These are phyloP conservation scores for Scaptomyza montana DNA, from an alignment of 1,140 invertebrate species.

Conservation along the genomic window DNA sequence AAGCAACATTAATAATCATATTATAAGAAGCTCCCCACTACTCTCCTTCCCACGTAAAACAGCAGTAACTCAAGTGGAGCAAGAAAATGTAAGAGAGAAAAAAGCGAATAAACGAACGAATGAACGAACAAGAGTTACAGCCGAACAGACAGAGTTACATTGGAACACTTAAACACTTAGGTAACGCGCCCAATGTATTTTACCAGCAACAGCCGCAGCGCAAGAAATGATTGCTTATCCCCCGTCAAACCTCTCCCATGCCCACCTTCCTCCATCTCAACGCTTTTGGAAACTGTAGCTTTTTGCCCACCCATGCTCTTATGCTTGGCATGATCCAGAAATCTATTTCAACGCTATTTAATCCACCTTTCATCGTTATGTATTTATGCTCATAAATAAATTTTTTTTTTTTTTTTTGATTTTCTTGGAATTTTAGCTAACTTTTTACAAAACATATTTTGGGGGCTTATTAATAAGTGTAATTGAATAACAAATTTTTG, in stretches of 20 bases:
- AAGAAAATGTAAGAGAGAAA: constrained; percentile 1
- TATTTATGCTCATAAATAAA: constrained; percentile 12
- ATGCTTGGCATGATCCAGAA: constrained; percentile 60
- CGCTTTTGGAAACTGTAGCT: neutral
- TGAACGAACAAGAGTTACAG: constrained; percentile 3
- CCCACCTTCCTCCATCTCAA: neutral
- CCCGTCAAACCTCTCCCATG: no score
- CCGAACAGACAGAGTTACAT: constrained; percentile 64
- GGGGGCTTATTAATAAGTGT: constrained; percentile 8
- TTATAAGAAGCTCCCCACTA: constrained; percentile 37
- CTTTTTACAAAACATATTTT: constrained; percentile 5
- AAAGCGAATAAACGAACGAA: neutral
- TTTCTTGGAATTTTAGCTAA: constrained; percentile 9
- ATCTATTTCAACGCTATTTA: constrained; percentile 54
- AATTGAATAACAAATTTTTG: constrained; percentile 12
- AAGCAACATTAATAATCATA: constrained; percentile 64
- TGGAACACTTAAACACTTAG: constrained; percentile 79
- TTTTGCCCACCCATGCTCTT: constrained; percentile 14
- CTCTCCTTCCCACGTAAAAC: neutral
- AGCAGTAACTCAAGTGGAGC: constrained; percentile 14
- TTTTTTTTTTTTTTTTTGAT: constrained; percentile 37
- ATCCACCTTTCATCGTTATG: constrained; percentile 45
- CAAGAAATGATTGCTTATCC: constrained; percentile 17
- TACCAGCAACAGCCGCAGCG: constrained; percentile 12
- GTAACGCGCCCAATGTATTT: constrained; percentile 37